phyloP scores from a whole-genome alignment of 2,888 invertebrate species.

The Epiblema foenella region DNA sequence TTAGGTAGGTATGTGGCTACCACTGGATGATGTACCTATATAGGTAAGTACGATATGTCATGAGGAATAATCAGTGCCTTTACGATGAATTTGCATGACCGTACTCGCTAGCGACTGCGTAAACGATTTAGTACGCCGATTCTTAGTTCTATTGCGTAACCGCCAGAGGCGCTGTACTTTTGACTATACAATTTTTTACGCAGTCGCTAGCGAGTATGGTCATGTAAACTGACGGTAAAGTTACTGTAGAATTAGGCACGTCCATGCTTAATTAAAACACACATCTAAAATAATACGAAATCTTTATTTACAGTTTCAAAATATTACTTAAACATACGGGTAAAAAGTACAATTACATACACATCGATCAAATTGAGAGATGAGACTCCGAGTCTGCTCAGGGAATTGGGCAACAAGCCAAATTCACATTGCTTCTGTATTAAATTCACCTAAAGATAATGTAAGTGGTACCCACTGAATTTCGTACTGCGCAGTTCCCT shows the following conservation, averaged over 20 bases:
- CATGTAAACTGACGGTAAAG: no score
- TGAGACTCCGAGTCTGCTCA: conserved; percentile 7
- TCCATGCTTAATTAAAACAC: conserved; percentile 15
- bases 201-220: no score
- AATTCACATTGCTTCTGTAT: not conserved
- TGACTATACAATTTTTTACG: no score
- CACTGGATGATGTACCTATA: no score
- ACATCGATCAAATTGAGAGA: conserved; percentile 18
- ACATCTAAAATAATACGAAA: conserved; percentile 40
- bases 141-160: no score
- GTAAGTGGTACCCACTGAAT: not conserved
- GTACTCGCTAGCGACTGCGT: no score
- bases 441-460: conserved; percentile 18
- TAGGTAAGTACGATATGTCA: no score
- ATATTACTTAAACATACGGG: conserved; percentile 22
- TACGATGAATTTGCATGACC: no score
- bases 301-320: conserved; percentile 40
- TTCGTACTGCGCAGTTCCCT: conserved; percentile 17
- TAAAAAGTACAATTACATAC: conserved; percentile 29
- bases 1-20: no score
- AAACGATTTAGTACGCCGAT: no score
- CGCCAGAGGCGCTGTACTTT: no score
- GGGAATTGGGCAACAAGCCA: conserved; percentile 33
- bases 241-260: not conserved
- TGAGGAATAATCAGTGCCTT: no score